Percentiles rank a stretch among this genome's conserved stretches.
Conservation (phyloP, 1,140 invertebrate genomes). For the Zaprionus davidi region DNA sequence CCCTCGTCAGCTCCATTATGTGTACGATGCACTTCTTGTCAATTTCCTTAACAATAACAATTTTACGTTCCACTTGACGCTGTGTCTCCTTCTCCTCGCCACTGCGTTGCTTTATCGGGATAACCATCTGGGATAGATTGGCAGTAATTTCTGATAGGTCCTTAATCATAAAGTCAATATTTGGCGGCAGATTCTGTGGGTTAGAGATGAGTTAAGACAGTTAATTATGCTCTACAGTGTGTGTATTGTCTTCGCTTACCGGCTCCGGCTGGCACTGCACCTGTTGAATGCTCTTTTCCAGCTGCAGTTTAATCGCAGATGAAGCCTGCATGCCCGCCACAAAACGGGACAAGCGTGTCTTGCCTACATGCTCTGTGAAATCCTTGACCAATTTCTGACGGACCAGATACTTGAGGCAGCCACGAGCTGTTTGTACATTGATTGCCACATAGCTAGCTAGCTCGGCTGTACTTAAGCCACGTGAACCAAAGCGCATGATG, state of each 20-base stretch:
- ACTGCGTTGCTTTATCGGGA: constrained; percentile 26
- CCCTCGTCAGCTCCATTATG: constrained; percentile 19
- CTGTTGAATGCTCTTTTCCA: constrained; percentile 24
- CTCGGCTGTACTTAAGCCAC: constrained; percentile 62
- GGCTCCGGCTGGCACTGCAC: constrained; percentile 64
- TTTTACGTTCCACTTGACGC: constrained; percentile 48
- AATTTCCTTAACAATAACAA: constrained; percentile 53
- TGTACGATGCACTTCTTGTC: constrained; percentile 59
- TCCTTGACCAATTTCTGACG: constrained; percentile 39
- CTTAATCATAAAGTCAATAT: constrained; percentile 31
- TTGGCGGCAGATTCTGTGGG: constrained; percentile 38
- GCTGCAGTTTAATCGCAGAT: not conserved
- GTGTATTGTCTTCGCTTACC: constrained; percentile 33
- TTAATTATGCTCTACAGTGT: not conserved
- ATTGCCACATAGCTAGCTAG: constrained; percentile 54
- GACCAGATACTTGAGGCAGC: constrained; percentile 50
- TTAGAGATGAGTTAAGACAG: not conserved
- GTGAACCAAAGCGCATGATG: constrained; percentile 58
- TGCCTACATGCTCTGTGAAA: constrained; percentile 64
- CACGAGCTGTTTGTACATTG: constrained; percentile 45
- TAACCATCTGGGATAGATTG: constrained; percentile 29
- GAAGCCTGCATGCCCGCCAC: constrained; percentile 32
- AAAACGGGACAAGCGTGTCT: constrained; percentile 55
- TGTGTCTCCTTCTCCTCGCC: constrained; percentile 34
- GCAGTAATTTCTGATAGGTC: constrained; percentile 60